Evolutionary conservation across 2,888 invertebrate genomes (phyloP).

Genomic region (Polyommatus icarus): DNA sequence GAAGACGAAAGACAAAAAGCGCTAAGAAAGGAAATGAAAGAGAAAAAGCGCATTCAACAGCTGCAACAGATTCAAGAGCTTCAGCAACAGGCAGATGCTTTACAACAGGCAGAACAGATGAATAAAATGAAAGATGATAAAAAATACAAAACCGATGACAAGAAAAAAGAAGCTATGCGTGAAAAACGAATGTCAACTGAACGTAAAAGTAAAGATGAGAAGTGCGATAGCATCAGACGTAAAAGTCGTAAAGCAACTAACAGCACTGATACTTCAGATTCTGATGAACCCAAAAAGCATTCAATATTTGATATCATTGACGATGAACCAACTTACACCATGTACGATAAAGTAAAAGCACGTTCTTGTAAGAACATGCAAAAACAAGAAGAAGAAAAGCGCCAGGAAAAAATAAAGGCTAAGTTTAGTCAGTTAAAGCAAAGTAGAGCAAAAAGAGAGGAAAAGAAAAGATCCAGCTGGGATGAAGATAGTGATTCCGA

Average conservation of each 20-base stretch:
- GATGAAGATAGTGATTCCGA: constrained; percentile 92
- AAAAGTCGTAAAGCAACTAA: constrained; percentile 73
- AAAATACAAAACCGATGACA: constrained; percentile 66
- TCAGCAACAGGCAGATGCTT: constrained; percentile 69
- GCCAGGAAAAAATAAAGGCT: constrained; percentile 91
- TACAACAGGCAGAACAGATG: constrained; percentile 64
- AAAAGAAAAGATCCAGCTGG: constrained; percentile 94
- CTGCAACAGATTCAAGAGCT: constrained; percentile 74
- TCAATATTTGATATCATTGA: constrained; percentile 95
- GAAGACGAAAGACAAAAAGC: constrained; percentile 81
- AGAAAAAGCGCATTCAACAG: constrained; percentile 77
- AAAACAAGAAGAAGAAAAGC: constrained; percentile 93
- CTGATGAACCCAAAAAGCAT: constrained; percentile 92
- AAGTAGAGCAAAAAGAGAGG: constrained; percentile 91
- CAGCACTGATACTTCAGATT: constrained; percentile 85
- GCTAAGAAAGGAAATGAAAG: constrained; percentile 78
- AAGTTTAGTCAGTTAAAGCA: constrained; percentile 94
- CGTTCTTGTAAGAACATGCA: constrained; percentile 96
- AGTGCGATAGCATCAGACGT: constrained; percentile 59
- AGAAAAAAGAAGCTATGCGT: constrained; percentile 68
- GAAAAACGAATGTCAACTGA: constrained; percentile 77
- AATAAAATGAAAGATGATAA: constrained; percentile 70
- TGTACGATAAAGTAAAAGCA: constrained; percentile 98
- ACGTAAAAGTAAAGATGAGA: constrained; percentile 76
- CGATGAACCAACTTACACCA: constrained; percentile 94